Conservation (phyloP, 2,797 vertebrate species). For the Allobates femoralis region DNA sequence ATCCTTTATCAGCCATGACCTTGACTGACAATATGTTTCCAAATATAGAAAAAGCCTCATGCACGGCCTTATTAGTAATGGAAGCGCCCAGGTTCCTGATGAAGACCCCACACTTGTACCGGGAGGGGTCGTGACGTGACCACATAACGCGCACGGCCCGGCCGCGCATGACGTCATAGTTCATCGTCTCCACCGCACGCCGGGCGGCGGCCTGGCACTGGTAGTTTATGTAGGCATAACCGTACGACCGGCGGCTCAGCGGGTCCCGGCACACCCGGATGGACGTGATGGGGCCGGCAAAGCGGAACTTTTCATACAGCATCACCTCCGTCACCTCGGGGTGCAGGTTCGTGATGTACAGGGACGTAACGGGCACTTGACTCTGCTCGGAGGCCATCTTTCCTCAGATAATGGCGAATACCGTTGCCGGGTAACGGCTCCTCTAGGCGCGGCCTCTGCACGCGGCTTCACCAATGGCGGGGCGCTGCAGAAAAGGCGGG, state of each 20-base stretch:
- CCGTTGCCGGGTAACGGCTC: conserved; percentile 9
- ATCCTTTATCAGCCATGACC: conserved; percentile 95
- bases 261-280: conserved; percentile 91
- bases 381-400: conserved; percentile 93
- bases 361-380: conserved; percentile 92
- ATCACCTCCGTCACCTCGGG: conserved; percentile 90
- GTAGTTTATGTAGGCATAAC: conserved; percentile 92
- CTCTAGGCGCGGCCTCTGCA: neutral
- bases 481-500: neutral
- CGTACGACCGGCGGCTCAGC: conserved; percentile 90
- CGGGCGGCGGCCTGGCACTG: conserved; percentile 93
- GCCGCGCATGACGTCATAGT: conserved; percentile 98
- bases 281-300: conserved; percentile 89
- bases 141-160: conserved; percentile 98
- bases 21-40: conserved; percentile 98
- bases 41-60: conserved; percentile 97
- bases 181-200: conserved; percentile 97
- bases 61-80: conserved; percentile 97
- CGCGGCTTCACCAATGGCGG: conserved; percentile 34
- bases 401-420: conserved; percentile 57
- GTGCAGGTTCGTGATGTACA: conserved; percentile 90
- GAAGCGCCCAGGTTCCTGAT: conserved; percentile 99
- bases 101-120: conserved; percentile 97
- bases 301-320: conserved; percentile 93
- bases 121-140: conserved; percentile 97